Base-by-base conservation (phyloP, 2,797 vertebrate genomes). In the Gallinago solitaria region DNA sequence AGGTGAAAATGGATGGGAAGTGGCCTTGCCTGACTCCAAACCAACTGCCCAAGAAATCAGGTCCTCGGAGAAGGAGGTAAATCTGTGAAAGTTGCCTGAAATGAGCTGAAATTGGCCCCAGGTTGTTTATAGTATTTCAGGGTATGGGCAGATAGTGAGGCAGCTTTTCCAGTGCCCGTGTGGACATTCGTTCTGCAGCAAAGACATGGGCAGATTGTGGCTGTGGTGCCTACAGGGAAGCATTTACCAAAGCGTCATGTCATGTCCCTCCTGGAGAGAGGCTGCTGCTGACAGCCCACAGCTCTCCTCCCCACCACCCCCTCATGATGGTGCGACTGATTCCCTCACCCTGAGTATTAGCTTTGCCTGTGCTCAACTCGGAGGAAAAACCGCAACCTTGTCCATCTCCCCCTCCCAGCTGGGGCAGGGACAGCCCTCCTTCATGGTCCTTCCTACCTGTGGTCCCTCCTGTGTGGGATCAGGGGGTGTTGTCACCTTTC, bases 271-370 rank as follows among this genome's bases (percentile, higher is more conserved):
- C 41, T 13, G 53, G 61, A 7, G 18, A 28, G 30, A 48, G 27
- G 30, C 30, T 64, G 68, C 63, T 70, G 25, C 57, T 47, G 23
- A 21, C n/a, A 30, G 21, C n/a, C 43, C 41, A 6, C 51, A 51
- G 35, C 77, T 53, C 50, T 39, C 56, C 69, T 63, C 56, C 48
- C 35, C 56, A 25, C 24, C 48, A 13, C 16, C 18, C 4, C 0
- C 35, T 30, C 69, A 6, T 2, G 19, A 7, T 11, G 75, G 16
- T 5, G 35, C 1, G 2, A 27, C n/a, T 2, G 1, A 41, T 39
- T 28, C 28, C 45, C n/a, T 45, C 4, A 2, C 10, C 54, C 61
- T 8, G 27, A 50, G 16, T 24, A 2, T 56, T 39, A 30, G 25
- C 23, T 41, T 30, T 15, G 25, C 25, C 47, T 11, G 17, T 70